phyloP scores from a whole-genome alignment of 2,888 invertebrate genomes.

The Lasioglossum leucozonium region DNA sequence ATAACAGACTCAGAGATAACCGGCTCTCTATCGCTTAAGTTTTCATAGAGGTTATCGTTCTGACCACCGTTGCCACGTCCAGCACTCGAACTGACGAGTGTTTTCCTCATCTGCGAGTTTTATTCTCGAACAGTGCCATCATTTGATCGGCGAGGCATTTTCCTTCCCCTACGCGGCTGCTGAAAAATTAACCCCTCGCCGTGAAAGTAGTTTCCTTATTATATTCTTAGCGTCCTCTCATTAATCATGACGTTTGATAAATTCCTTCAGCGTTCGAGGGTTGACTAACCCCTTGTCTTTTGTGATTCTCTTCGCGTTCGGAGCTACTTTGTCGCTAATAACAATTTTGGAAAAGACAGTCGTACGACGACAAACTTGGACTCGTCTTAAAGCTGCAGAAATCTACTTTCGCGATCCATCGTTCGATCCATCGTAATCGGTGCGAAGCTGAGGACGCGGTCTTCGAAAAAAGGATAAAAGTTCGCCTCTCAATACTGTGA shows the following conservation, averaged over 20 bases:
- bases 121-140: constrained; percentile 47
- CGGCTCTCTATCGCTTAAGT: constrained; percentile 73
- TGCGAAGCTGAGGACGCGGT: too few species aligned
- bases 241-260: not conserved
- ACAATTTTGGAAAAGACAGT: not conserved
- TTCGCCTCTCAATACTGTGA: too few species aligned
- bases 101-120: constrained; percentile 54
- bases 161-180: not conserved
- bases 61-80: constrained; percentile 78
- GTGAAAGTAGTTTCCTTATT: not conserved
- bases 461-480: too few species aligned
- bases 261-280: not conserved
- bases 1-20: constrained; percentile 69
- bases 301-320: not conserved
- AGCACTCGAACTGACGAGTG: constrained; percentile 54
- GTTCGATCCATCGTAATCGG: too few species aligned
- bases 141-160: constrained; percentile 34
- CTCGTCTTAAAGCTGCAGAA: not conserved
- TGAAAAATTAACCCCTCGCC: not conserved
- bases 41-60: constrained; percentile 80
- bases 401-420: not conserved
- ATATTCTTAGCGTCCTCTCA: not conserved
- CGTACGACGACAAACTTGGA: too few species aligned
- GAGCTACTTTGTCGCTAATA: not conserved
- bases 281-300: not conserved